Evolutionary conservation across 1,140 invertebrate species (phyloP).

Genomic region (Cherax destructor): DNA sequence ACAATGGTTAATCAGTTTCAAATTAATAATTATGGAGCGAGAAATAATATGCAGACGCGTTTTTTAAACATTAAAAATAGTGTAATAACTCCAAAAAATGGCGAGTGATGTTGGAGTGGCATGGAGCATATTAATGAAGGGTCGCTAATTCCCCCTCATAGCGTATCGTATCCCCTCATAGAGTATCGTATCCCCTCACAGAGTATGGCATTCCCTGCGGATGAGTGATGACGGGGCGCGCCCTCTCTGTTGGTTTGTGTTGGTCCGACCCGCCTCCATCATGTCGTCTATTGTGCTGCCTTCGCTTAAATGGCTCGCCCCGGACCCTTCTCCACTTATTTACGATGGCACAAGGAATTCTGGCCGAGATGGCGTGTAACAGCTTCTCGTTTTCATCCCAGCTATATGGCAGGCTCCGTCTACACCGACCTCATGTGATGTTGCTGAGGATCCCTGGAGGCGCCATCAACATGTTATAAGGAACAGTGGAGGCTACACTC

Average conservation of each 20-base stretch:
- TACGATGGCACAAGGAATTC: slow-evolving; percentile 43
- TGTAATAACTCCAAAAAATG: background rate
- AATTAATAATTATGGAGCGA: too few species aligned
- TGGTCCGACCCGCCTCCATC: slow-evolving; percentile 48
- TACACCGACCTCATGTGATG: too few species aligned
- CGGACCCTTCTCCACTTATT: slow-evolving; percentile 35
- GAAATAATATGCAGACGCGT: too few species aligned
- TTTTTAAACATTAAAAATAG: too few species aligned
- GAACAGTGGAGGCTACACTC: background rate
- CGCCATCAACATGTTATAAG: too few species aligned
- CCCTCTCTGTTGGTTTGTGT: slow-evolving; percentile 6
- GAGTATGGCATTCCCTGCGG: background rate
- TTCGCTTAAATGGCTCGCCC: slow-evolving; percentile 42
- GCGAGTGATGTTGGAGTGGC: background rate
- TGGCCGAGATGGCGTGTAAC: slow-evolving; percentile 24
- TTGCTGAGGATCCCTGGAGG: too few species aligned
- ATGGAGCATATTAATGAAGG: slow-evolving; percentile 17
- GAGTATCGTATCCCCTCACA: background rate
- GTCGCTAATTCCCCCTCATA: background rate
- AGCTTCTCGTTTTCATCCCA: background rate
- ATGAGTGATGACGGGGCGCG: slow-evolving; percentile 53
- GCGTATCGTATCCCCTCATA: background rate
- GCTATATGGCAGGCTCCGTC: too few species aligned
- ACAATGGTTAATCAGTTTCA: too few species aligned
- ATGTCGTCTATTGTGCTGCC: slow-evolving; percentile 49